Evolutionary conservation across 2,113 vertebrate species (phyloP).

Genomic region (Scolopax mira): DNA sequence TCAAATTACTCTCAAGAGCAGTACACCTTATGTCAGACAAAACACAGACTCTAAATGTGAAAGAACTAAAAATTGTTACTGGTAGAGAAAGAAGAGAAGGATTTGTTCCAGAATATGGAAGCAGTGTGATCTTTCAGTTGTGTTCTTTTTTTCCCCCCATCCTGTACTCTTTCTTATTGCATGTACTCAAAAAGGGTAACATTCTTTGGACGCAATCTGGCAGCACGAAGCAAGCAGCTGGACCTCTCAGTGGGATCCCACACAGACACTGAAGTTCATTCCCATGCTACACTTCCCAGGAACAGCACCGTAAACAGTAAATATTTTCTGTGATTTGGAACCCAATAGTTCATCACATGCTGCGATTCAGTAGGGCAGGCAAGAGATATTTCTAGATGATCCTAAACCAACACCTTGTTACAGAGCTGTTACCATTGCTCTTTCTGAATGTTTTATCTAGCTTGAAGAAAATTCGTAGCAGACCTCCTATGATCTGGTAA

Average conservation of each 20-base stretch:
- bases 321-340: constrained; percentile 58
- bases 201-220: constrained; percentile 62
- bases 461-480: rapidly evolving
- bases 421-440: background rate
- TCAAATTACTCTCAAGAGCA: constrained; percentile 8
- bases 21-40: background rate
- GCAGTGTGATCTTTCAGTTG: background rate
- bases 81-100: background rate
- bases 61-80: background rate
- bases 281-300: constrained; percentile 62
- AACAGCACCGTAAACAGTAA: constrained; percentile 54
- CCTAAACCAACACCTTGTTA: constrained; percentile 20
- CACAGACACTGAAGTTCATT: constrained; percentile 37
- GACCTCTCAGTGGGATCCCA: constrained; percentile 56
- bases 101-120: background rate
- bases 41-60: background rate
- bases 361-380: constrained; percentile 25
- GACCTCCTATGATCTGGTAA: background rate
- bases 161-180: background rate
- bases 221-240: constrained; percentile 55
- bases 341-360: constrained; percentile 11
- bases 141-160: background rate
- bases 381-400: constrained; percentile 38
- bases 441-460: background rate
- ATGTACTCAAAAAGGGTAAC: constrained; percentile 12